Evolutionary conservation across 2,113 vertebrate genomes (phyloP).

Genomic region (Elachura formosa): DNA sequence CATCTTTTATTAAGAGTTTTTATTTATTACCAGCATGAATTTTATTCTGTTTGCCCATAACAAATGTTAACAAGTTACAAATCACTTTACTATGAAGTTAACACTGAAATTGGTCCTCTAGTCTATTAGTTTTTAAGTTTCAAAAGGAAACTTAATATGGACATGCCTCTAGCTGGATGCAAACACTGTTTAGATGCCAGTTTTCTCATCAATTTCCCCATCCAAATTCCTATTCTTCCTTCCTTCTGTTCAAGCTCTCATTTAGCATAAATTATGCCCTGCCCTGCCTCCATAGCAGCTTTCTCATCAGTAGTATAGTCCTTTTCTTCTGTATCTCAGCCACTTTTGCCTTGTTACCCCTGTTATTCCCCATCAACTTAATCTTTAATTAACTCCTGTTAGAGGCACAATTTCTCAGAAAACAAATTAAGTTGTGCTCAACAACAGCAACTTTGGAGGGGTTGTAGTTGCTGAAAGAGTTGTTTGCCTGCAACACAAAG

Average conservation of each 20-base stretch:
- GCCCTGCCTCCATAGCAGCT: neutral
- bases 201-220: neutral
- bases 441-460: neutral
- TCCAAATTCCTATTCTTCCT: neutral
- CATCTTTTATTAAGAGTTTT: neutral
- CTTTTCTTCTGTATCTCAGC: neutral
- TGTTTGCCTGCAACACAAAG: neutral
- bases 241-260: neutral
- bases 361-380: neutral
- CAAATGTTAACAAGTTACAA: neutral
- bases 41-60: neutral
- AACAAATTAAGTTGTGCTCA: neutral
- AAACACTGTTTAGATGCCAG: neutral
- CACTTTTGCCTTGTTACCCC: accelerated
- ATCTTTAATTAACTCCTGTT: neutral
- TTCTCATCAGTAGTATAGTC: neutral
- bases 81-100: neutral
- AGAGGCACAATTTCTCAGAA: neutral
- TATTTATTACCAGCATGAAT: neutral
- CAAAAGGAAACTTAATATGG: neutral
- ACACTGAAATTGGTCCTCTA: neutral
- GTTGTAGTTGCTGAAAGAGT: neutral
- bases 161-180: neutral
- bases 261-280: neutral
- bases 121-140: neutral